phyloP scores from a whole-genome alignment of 2,113 vertebrate species.

The Oxyruncus cristatus region DNA sequence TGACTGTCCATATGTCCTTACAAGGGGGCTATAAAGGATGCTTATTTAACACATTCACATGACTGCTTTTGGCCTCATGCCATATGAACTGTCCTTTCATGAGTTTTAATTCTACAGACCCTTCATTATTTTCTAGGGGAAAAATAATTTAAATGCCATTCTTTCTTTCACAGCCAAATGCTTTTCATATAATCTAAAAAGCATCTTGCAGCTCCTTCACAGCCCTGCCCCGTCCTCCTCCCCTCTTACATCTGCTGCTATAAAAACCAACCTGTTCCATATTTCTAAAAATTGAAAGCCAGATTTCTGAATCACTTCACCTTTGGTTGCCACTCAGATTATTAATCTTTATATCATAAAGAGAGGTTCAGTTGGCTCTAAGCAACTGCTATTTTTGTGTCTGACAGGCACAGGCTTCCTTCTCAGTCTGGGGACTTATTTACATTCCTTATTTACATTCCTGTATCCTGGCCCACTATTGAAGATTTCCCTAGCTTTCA shows the following conservation, averaged over 20 bases:
- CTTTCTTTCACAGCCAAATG: conserved; percentile 21
- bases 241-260: conserved; percentile 43
- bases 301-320: conserved; percentile 46
- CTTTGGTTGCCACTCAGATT: conserved; percentile 24
- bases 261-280: conserved; percentile 11
- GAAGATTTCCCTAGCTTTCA: not conserved
- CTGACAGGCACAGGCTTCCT: not conserved
- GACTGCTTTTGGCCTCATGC: not conserved
- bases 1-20: rapidly evolving
- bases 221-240: conserved; percentile 10
- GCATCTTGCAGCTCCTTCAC: conserved; percentile 7
- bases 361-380: conserved; percentile 21
- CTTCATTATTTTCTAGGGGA: not conserved
- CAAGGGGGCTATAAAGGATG: not conserved
- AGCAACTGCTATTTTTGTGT: conserved; percentile 36
- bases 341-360: conserved; percentile 37
- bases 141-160: not conserved
- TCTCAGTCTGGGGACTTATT: conserved; percentile 8
- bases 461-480: not conserved
- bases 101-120: not conserved
- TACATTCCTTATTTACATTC: conserved; percentile 19
- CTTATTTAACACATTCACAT: not conserved
- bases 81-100: not conserved
- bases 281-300: conserved; percentile 34
- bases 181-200: conserved; percentile 6